Base-by-base conservation (phyloP, 2,113 vertebrate genomes). In the Calidris pugnax region DNA sequence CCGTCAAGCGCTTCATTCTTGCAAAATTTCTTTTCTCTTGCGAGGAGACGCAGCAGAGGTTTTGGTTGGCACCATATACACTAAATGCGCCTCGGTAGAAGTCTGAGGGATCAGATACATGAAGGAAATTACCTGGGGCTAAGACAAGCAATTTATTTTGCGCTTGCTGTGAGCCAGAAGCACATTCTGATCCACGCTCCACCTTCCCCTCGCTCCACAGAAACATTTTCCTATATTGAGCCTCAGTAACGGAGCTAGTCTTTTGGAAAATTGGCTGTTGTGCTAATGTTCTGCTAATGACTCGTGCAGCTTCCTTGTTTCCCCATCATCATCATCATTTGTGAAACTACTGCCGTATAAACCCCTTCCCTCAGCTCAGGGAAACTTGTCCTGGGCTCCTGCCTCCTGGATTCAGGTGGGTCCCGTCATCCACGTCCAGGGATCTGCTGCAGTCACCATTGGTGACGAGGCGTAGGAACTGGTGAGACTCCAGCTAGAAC, bases 61-160 rank as follows among this genome's bases (percentile, higher is more conserved):
- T 72, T 73, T 27, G 71, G 57, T 53, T 5, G 3, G 94, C 90
- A 96, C 93, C 76, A 16, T 45, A 45, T 20, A 33, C 15, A 20
- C 88, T 53, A n/a, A 43, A 57, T 20, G 41, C 19, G 76, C 76
- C 55, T n/a, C 57, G 83, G 88, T 87, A 24, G 9, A 47, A 90
- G 76, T 14, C 71, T 81, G 69, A 75, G 79, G 74, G 90, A 79
- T 76, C 82, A 60, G 82, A 45, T 7, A 26, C 74, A 19, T 0
- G 1, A n/a, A 48, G 53, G 48, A 63, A 60, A 83, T 87, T 18
- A 87, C 95, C 90, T 68, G 7, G 1, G 75, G 92, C 87, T 87
- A 87, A 87, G 78, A 91, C 85, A 89, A 89, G 77, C 81, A 63
- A 85, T 93, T 89, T 87, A 60, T 90, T 85, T 68, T 56, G 78